These are phyloP conservation scores for Macrochelys suwanniensis DNA, from an alignment of 2,797 vertebrate genomes.

Conservation along the genomic window DNA sequence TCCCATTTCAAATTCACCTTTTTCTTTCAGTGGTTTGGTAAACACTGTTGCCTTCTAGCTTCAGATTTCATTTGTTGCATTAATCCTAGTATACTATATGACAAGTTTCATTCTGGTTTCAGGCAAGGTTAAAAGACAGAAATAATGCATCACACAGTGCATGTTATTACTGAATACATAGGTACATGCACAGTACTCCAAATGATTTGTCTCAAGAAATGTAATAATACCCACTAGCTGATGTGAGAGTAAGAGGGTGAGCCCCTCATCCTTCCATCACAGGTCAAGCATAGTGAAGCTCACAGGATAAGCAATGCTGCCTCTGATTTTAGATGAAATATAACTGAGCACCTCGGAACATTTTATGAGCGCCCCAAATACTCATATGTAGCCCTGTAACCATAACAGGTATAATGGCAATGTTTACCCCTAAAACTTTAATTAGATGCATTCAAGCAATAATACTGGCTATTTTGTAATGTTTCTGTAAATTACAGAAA, in stretches of 20 bases:
- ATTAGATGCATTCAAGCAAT: constrained; percentile 36
- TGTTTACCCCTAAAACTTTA: constrained; percentile 65
- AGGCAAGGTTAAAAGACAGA: not conserved
- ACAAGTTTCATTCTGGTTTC: not conserved
- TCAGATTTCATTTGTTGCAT: not conserved
- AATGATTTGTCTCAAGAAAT: not conserved
- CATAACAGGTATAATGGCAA: constrained; percentile 28
- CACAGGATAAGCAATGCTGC: not conserved
- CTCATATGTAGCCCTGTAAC: not conserved
- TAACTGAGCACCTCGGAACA: not conserved
- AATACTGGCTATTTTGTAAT: constrained; percentile 58
- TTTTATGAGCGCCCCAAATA: constrained; percentile 43
- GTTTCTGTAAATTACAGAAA: constrained; percentile 65
- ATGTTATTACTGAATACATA: not conserved
- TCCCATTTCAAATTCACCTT: not conserved
- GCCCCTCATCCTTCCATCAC: not conserved
- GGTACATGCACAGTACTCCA: not conserved
- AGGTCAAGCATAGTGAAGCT: not conserved
- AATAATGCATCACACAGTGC: not conserved
- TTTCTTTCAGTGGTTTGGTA: not conserved
- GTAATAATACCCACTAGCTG: not conserved
- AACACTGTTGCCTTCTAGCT: not conserved
- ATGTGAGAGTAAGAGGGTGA: not conserved
- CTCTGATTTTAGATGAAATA: constrained; percentile 7
- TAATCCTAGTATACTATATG: not conserved